Conservation (phyloP, 2,888 invertebrate genomes). For the Drosophila ochracea region DNA sequence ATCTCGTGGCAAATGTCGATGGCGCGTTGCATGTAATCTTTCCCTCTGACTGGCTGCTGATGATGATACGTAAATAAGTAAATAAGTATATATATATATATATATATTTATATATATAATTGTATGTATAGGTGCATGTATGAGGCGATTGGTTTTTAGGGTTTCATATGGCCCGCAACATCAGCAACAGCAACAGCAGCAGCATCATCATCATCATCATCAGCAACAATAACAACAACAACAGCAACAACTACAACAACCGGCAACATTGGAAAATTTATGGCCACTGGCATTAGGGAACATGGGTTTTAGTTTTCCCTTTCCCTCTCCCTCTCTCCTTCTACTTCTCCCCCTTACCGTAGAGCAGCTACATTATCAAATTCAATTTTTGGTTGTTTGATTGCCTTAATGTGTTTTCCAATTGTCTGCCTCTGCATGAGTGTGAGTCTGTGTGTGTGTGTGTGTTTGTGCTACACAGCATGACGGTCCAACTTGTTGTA, state of each 20-base stretch:
- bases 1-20: slow-evolving; percentile 58
- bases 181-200: slow-evolving; percentile 22
- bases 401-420: slow-evolving; percentile 79
- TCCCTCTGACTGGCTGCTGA: slow-evolving; percentile 44
- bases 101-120: slow-evolving; percentile 16
- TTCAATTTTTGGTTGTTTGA: slow-evolving; percentile 79
- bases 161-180: slow-evolving; percentile 55
- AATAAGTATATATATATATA: slow-evolving; percentile 13
- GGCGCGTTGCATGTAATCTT: slow-evolving; percentile 64
- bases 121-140: neutral
- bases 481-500: slow-evolving; percentile 70
- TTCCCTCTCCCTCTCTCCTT: neutral
- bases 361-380: slow-evolving; percentile 67
- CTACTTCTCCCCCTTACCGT: neutral
- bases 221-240: slow-evolving; percentile 26
- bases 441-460: slow-evolving; percentile 24
- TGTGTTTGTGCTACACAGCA: slow-evolving; percentile 42
- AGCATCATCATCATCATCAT: neutral
- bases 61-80: slow-evolving; percentile 59
- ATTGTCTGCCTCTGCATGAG: slow-evolving; percentile 54
- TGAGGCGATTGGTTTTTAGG: slow-evolving; percentile 68
- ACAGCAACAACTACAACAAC: slow-evolving; percentile 33
- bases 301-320: slow-evolving; percentile 68
- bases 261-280: slow-evolving; percentile 72
- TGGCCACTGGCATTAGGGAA: slow-evolving; percentile 74